phyloP scores from a whole-genome alignment of 2,797 vertebrate genomes.

The Columba guinea region DNA sequence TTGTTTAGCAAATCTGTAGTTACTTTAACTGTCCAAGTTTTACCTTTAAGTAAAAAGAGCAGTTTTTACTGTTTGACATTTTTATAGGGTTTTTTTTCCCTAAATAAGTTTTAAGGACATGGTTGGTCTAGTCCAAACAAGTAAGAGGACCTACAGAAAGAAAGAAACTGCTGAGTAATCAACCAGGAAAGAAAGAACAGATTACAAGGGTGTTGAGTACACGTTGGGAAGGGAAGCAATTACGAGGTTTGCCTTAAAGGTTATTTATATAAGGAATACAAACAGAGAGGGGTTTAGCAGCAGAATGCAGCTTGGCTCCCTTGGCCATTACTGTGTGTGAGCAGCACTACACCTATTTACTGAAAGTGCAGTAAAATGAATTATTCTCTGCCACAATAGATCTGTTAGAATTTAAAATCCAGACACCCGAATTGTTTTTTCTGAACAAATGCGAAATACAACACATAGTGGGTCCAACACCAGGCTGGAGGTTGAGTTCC shows the following conservation, averaged over 20 bases:
- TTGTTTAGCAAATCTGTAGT: not conserved
- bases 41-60: not conserved
- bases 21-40: not conserved
- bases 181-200: not conserved
- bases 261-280: not conserved
- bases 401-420: not conserved
- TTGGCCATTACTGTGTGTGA: not conserved
- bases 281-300: not conserved
- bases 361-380: not conserved
- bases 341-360: not conserved
- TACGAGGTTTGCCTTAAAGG: not conserved
- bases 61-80: not conserved
- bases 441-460: not conserved
- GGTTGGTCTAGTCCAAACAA: not conserved
- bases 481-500: not conserved
- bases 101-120: not conserved
- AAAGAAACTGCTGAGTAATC: conserved; percentile 9
- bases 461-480: not conserved
- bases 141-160: not conserved
- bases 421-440: accelerated
- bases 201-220: not conserved
- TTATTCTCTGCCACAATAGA: not conserved
- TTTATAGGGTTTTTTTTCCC: accelerated
- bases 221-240: not conserved
- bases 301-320: not conserved